Conservation (phyloP, 1,140 invertebrate species). For the Mizuhopecten yessoensis region DNA sequence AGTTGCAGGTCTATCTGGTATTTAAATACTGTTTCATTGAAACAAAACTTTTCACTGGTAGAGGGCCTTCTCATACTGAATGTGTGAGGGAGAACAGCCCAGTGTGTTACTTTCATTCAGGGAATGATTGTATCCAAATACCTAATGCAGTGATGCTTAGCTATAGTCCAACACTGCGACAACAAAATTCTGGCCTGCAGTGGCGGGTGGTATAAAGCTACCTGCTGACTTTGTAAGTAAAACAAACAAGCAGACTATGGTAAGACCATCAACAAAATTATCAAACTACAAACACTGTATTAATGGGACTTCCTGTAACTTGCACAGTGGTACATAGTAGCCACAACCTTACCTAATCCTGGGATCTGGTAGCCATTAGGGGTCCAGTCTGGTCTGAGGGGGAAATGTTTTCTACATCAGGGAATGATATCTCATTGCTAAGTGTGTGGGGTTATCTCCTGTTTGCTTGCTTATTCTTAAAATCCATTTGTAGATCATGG, state of each 20-base stretch:
- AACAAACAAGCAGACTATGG: not conserved
- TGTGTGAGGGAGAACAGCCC: too few relatives aligned
- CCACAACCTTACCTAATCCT: slow-evolving; percentile 24
- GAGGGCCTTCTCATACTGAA: not conserved
- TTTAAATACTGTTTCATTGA: not conserved
- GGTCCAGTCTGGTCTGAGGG: not conserved
- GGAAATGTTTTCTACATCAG: not conserved
- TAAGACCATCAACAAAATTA: slow-evolving; percentile 25
- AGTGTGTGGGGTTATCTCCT: slow-evolving; percentile 16
- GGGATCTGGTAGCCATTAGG: not conserved
- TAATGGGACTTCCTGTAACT: not conserved
- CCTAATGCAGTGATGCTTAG: not conserved
- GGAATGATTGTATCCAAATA: not conserved
- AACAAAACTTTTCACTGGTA: not conserved
- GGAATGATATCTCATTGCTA: not conserved
- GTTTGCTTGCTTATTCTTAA: slow-evolving; percentile 31
- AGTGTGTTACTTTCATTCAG: not conserved
- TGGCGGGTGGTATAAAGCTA: not conserved
- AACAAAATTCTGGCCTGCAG: not conserved
- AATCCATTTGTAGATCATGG: slow-evolving; percentile 38
- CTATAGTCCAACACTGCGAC: not conserved
- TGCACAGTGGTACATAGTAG: not conserved
- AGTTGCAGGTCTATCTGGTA: not conserved
- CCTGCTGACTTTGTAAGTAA: slow-evolving; percentile 23
- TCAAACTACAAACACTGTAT: slow-evolving; percentile 13